Base-by-base conservation (phyloP, 1,140 invertebrate genomes). In the Delia radicum region DNA sequence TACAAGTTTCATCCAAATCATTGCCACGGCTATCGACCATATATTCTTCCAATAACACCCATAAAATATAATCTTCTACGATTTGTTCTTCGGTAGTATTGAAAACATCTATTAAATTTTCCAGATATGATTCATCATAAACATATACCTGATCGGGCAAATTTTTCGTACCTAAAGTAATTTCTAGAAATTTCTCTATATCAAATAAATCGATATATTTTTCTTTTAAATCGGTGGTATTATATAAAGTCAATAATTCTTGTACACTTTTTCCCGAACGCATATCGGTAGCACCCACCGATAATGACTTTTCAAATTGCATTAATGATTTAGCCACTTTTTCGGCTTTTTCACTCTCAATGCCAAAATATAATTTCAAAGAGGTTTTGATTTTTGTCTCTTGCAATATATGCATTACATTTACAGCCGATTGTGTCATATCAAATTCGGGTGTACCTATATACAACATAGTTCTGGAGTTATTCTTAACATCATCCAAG, bases 1-100 rank as follows among this genome's bases (percentile, higher is more conserved):
- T 78, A 63, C 82, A 84, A 2, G 71, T 79, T 27, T 46, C 3
- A n/a, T 78, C 29, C 0, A 73, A 5, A 0, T 37, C 10, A 0
- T 13, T 7, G 3, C 46, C 13, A 0, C 28, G 3, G 1, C 24
- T 12, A 6, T 80, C 77, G 12, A 78, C 27, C 10, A 81, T 21
- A 7, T 75, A 84, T 10, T 79, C 77, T n/a, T 82, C 26, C 13
- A 84, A 13, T 27, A 84, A 33, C 10, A 79, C 46, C 80, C 78
- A 82, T 1, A 69, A 18, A 4, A 69, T 37, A 2, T 69, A 69
- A 18, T 69, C 65, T 21, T 24, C 3, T 21, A 69, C n/a, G 3
- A 69, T 10, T 10, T 33, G 6, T n/a, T 65, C 15, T 3, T 81
- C 31, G 0, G 31, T 74, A 7, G 65, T 15, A 2, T n/a, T 15